Evolutionary conservation across 2,888 invertebrate species (phyloP), one percentile per base, ranked within the genome.

Genomic region (Xestia ashworthii): DNA sequence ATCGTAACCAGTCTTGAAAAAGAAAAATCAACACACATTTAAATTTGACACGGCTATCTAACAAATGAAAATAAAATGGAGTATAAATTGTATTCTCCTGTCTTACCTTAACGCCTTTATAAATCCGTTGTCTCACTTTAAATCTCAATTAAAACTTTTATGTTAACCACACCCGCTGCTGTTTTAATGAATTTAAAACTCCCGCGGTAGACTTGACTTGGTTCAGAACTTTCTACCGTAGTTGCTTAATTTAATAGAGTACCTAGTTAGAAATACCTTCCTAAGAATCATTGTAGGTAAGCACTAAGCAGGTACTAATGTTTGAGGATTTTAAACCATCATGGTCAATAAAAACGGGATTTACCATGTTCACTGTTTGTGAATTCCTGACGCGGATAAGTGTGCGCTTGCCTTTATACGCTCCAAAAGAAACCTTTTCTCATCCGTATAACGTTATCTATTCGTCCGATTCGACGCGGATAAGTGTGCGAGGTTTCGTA

Each of bases 81-180:
- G 53, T 41, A 50, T 48, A 80, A 82, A 79, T 60, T 66, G 22
- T n/a, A 82, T 67, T 82, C 53, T 41, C 41, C 50, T 5, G 62
- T 46, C n/a, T 71, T 60, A 58, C 48, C 32, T 67, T 44, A 55
- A 55, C 62, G 58, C 50, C 46, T 50, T 44, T 44, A n/a, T 25
- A 80, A 83, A 80, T 60, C 66, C 60, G 32, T n/a, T 19, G 53
- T 58, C 83, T 60, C 58, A 32, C 0, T 78, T 71, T 58, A 80
- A 79, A 76, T 72, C 70, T 73, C 64, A 85, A 85, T 85, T 83
- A 85, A 86, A 84, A 83, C 60, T 84, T 84, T 72, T 71, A 81
- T 71, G 76, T 72, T 44, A 74, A 73, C 73, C 74, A 72, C 58
- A 65, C 58, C 60, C n/a, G 71, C 62, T 65, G 70, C 67, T 84